Base-by-base conservation (phyloP, 2,888 invertebrate species). In the Rutpela maculata region DNA sequence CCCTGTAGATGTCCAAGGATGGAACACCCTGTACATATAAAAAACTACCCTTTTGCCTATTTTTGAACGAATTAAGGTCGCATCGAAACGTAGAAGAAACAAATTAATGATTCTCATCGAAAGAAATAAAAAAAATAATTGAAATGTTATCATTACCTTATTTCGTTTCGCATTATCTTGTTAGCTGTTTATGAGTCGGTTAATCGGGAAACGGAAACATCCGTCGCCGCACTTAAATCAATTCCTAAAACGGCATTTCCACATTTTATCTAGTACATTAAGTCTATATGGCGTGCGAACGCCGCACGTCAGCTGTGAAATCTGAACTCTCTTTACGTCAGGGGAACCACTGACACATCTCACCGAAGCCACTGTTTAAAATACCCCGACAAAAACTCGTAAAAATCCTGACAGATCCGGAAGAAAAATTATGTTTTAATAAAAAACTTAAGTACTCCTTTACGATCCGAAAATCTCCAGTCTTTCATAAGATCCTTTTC, bases 401-500 rank as follows among this genome's bases (percentile, higher is more conserved):
- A 26, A 31, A 31, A 62, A 63, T 35, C 62, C 35, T 31, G 26
- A 31, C 62, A 17, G 35, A 35, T 31, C 31, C 9, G 62, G 35
- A 31, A 63, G 62, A 63, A 63, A 63, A 63, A 63, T 63, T 63
- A 31, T 35, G 35, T 35, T 35, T 17, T 31, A 35, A 35, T 35
- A 31, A 63, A 63, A 62, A 63, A 63, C 31, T 9, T 35, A 35
- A 63, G 35, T 31, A 63, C 62, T n/a, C 31, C 62, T 35, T 35
- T 35, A 35, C 11, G 17, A n/a, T 11, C 17, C 17, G 35, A 63
- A 63, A 63, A 63, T 31, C 31, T 22, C 60, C 10, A 63, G n/a
- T 50, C 50, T 50, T 50, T 50, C 50, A 50, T 50, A n/a, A 50
- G 15, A 17, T 50, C 50, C 50, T 12, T 50, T 50, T 50, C 50